Evolutionary conservation across 2,888 invertebrate species (phyloP).

Genomic region (Acanthosoma haemorrhoidale): DNA sequence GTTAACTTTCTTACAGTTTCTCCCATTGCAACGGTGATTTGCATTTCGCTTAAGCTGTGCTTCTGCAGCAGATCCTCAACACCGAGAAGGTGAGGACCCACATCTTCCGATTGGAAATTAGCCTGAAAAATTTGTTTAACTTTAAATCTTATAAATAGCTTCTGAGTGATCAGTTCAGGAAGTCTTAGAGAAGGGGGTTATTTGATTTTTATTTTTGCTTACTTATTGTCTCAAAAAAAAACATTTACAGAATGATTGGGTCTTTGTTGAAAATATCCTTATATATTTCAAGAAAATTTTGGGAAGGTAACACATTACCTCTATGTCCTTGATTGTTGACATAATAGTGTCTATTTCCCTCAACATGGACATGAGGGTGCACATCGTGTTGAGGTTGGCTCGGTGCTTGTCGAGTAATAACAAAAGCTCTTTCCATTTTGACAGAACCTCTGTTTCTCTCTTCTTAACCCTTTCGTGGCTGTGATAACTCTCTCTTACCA

Average conservation of each 20-base stretch:
- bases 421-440: slow-evolving; percentile 81
- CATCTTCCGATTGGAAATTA: slow-evolving; percentile 72
- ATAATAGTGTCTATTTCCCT: slow-evolving; percentile 87
- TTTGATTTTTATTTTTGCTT: too few relatives aligned
- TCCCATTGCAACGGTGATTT: slow-evolving; percentile 74
- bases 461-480: slow-evolving; percentile 70
- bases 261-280: too few relatives aligned
- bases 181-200: too few relatives aligned
- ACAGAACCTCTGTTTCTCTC: slow-evolving; percentile 70
- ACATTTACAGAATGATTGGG: too few relatives aligned
- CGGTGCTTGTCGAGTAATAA: slow-evolving; percentile 79
- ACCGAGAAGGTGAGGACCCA: slow-evolving; percentile 87
- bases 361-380: slow-evolving; percentile 79
- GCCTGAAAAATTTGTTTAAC: slow-evolving; percentile 52
- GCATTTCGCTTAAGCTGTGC: slow-evolving; percentile 85
- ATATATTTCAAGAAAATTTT: too few relatives aligned
- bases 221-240: too few relatives aligned
- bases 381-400: slow-evolving; percentile 67
- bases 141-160: too few relatives aligned
- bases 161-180: too few relatives aligned
- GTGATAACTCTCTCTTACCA: slow-evolving; percentile 87
- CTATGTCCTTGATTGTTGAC: slow-evolving; percentile 75
- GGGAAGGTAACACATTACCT: slow-evolving; percentile 53
- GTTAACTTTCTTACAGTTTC: slow-evolving; percentile 76
- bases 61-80: slow-evolving; percentile 93